phyloP scores from a whole-genome alignment of 2,797 vertebrate species.

The Hybognathus amarus region DNA sequence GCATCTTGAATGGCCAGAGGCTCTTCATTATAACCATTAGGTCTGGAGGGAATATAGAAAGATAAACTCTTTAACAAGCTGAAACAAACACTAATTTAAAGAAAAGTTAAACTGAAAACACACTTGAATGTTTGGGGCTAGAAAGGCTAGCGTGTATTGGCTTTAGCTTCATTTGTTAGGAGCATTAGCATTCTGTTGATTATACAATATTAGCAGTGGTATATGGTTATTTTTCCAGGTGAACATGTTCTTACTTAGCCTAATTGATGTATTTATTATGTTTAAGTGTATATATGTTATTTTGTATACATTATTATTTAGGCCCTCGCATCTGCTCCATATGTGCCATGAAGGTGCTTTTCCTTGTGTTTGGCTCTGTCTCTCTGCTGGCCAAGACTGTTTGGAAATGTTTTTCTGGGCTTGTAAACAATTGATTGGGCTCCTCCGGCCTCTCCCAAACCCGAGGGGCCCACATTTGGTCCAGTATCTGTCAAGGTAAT shows the following conservation, averaged over 20 bases:
- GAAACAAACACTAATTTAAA: slow-evolving; percentile 3
- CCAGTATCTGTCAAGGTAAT: slow-evolving; percentile 46
- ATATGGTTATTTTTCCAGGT: background rate
- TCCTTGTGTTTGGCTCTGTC: slow-evolving; percentile 14
- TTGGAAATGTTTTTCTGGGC: slow-evolving; percentile 41
- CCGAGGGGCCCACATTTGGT: slow-evolving; percentile 1
- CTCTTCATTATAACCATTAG: background rate
- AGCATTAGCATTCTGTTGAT: background rate
- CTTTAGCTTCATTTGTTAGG: background rate
- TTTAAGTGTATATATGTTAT: slow-evolving; percentile 8
- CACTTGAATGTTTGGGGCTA: background rate
- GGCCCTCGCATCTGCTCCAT: slow-evolving; percentile 42
- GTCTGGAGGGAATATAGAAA: background rate
- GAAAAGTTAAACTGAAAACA: slow-evolving; percentile 8
- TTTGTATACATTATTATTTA: slow-evolving; percentile 30
- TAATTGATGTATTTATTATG: background rate
- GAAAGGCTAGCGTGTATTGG: background rate
- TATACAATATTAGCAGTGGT: background rate
- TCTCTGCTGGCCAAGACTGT: slow-evolving; percentile 34
- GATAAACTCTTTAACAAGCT: background rate
- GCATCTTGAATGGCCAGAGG: background rate
- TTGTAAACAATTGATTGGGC: slow-evolving; percentile 48
- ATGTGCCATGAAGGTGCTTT: slow-evolving; percentile 5
- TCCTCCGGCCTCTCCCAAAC: slow-evolving; percentile 43
- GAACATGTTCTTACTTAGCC: background rate